These are phyloP conservation scores for Cyclina sinensis DNA, from an alignment of 1,140 invertebrate species.

Conservation along the genomic window DNA sequence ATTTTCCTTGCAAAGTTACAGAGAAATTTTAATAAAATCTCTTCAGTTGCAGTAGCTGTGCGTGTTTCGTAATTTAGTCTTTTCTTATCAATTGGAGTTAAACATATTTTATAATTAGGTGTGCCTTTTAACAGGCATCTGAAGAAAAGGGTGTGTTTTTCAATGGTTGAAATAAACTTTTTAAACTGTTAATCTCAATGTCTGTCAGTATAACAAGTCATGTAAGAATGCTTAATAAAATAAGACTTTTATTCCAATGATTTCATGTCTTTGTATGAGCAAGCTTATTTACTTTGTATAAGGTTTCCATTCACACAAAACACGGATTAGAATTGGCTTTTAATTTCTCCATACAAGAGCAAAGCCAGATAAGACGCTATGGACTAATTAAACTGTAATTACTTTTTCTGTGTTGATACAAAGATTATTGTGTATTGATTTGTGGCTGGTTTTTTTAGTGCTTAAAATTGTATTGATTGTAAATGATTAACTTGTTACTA, in stretches of 20 bases:
- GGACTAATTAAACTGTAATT: background rate
- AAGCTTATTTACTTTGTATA: constrained; percentile 13
- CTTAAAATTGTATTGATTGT: no score
- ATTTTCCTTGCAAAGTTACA: no score
- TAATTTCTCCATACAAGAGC: constrained; percentile 1
- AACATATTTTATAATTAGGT: no score
- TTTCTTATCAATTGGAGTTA: no score
- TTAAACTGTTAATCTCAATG: background rate
- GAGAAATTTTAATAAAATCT: no score
- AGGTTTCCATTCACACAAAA: background rate
- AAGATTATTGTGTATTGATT: background rate
- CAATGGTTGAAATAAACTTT: no score
- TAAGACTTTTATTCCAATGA: background rate
- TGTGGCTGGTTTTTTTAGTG: background rate
- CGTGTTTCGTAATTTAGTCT: no score
- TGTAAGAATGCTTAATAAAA: background rate
- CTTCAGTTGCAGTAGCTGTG: no score
- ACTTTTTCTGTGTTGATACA: background rate
- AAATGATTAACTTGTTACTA: no score
- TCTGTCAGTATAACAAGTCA: background rate
- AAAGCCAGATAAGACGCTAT: background rate
- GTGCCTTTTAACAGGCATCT: no score
- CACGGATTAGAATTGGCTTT: background rate
- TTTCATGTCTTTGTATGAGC: background rate
- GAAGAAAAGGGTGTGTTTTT: no score